A percentile compares a stretch with the other conserved stretches of the same genome.
Evolutionary conservation across 2,113 vertebrate genomes (phyloP).

Genomic region (Aramus guarauna): DNA sequence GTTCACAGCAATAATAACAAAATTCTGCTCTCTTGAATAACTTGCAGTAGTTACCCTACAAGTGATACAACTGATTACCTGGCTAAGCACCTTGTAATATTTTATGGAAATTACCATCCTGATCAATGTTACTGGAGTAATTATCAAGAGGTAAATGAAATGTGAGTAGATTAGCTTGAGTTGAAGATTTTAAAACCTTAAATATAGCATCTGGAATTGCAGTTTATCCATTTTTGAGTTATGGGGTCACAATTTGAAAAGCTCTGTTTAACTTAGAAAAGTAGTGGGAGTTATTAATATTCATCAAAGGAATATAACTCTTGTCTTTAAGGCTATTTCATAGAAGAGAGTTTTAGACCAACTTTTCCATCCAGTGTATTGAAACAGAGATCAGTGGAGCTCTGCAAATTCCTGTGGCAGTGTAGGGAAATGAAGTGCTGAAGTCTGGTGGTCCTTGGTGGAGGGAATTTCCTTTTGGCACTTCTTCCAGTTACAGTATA

Average conservation of each 20-base stretch:
- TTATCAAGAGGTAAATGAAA: background rate
- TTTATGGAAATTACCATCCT: background rate
- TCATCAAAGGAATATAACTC: background rate
- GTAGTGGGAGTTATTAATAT: background rate
- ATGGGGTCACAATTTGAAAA: background rate
- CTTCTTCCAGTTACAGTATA: background rate
- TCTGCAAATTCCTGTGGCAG: background rate
- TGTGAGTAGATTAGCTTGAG: background rate
- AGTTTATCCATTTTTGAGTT: background rate
- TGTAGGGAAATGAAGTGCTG: background rate
- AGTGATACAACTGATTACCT: background rate
- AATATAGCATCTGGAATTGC: background rate
- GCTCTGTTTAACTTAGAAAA: background rate
- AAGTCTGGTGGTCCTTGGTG: background rate
- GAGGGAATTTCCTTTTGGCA: background rate
- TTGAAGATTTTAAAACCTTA: background rate
- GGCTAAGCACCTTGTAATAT: background rate
- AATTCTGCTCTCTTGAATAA: background rate
- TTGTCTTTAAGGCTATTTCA: background rate
- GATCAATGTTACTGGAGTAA: background rate
- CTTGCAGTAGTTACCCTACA: background rate
- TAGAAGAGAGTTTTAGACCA: background rate
- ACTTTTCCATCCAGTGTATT: background rate
- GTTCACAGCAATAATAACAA: background rate
- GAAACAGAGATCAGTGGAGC: background rate